Evolutionary conservation across 2,113 vertebrate genomes (phyloP), one percentile per base, ranked within the genome.

Genomic region (Paratilapia polleni): DNA sequence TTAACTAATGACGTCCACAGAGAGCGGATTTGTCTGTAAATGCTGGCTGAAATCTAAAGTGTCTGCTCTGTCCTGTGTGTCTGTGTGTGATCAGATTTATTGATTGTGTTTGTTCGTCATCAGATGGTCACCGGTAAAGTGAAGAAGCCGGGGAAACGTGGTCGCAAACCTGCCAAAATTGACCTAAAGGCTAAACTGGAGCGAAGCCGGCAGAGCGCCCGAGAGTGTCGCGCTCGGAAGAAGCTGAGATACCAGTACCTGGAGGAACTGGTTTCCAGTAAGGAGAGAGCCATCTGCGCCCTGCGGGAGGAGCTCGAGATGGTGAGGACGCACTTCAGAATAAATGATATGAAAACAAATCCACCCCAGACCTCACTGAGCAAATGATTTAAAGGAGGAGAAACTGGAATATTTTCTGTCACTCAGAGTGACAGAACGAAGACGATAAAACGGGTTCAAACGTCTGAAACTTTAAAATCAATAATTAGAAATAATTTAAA

Each of bases 181-280:
- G 98, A 99, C 93, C 91, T 99, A 94, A 99, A 99, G 92, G 98
- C 98, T 41, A 99, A 99, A 58, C 96, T 99, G 64, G 98, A 99
- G 94, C 95, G 98, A 24, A 99, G 98, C 90, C 95, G 98, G 2
- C 98, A 99, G 95, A 99, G 98, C 62, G 98, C 98, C 1, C 92
- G 98, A 22, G 98, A 99, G 81, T 99, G 98, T 88, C 91, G 98
- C 2, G 98, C 98, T 52, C 89, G 98, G 56, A 99, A 99, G 94
- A 99, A 99, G 89, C 96, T 99, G 83, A 91, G 98, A 2, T 99
- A 99, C 91, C 98, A 99, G 94, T 99, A 99, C 88, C 94, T 99
- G 95, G 98, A 99, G 91, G 98, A 99, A 62, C 93, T 99, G 94
- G 98, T 99, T 9, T 99, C 98, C 87, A 98, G 97, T 78, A 97